These are phyloP conservation scores for Eulithis prunata DNA, from an alignment of 2,888 invertebrate genomes.

Conservation along the genomic window DNA sequence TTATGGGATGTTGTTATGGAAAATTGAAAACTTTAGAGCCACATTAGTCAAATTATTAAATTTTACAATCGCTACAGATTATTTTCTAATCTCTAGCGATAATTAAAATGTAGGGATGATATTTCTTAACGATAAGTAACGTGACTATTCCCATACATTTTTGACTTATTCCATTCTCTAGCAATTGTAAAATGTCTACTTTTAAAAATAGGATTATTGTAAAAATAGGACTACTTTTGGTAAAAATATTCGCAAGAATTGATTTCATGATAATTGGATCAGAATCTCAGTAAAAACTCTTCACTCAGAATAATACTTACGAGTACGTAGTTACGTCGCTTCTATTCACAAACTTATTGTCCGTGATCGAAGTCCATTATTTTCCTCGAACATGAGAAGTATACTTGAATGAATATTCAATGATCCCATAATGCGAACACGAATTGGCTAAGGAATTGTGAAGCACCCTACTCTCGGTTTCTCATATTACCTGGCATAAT, in stretches of 20 bases:
- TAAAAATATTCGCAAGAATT: neutral
- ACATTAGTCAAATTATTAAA: no score
- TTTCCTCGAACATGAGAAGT: constrained; percentile 45
- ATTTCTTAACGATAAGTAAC: no score
- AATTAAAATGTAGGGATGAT: no score
- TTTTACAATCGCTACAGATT: no score
- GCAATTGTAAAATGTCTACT: no score
- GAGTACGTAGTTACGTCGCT: constrained; percentile 9
- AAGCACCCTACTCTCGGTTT: constrained; percentile 26
- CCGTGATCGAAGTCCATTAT: constrained; percentile 39
- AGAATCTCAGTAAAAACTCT: neutral
- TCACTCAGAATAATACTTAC: constrained; percentile 9
- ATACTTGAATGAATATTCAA: constrained; percentile 48
- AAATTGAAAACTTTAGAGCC: no score
- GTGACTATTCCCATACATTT: no score
- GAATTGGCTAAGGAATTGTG: constrained; percentile 39
- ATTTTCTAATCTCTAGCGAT: no score
- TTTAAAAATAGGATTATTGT: no score
- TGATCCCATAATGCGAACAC: constrained; percentile 44
- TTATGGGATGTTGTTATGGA: no score
- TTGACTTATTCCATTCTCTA: no score
- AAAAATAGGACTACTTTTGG: no score
- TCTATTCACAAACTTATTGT: constrained; percentile 20
- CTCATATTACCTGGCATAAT: constrained; percentile 22
- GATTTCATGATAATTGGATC: neutral